These are phyloP conservation scores for Dasypus novemcinctus DNA, from an alignment of 2,113 vertebrate genomes.

Conservation along the genomic window DNA sequence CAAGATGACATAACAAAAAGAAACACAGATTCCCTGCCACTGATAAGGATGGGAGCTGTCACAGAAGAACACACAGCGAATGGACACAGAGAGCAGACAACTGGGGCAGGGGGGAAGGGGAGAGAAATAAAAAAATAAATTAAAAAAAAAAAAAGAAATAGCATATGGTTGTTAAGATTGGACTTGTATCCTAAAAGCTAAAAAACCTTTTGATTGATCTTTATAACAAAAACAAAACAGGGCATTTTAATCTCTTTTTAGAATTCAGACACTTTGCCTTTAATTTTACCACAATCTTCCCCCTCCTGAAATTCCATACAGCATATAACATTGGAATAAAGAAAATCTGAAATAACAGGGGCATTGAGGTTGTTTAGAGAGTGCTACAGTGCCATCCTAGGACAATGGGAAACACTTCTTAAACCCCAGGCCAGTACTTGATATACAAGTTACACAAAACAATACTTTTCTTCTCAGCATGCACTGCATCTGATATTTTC, in stretches of 20 bases:
- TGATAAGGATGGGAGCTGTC: no score
- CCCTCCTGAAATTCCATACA: background rate
- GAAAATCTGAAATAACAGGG: background rate
- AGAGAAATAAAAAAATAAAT: no score
- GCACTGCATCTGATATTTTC: background rate
- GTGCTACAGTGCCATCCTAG: background rate
- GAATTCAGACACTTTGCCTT: background rate
- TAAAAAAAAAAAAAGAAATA: no score
- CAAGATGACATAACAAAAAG: no score
- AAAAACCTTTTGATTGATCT: conserved; percentile 17
- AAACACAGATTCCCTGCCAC: no score
- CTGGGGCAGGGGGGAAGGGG: no score
- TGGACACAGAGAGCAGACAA: no score
- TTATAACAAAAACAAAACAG: background rate
- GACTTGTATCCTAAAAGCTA: background rate
- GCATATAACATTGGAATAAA: background rate
- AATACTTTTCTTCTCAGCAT: background rate
- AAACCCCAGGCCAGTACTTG: background rate
- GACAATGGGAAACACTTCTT: background rate
- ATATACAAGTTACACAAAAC: background rate
- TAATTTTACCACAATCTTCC: conserved; percentile 10
- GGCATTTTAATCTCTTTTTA: background rate
- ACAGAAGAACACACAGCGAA: no score
- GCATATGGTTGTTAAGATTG: background rate
- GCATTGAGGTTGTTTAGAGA: background rate